A percentile compares a stretch with the other conserved stretches of the same genome.
Conservation (phyloP, 2,888 invertebrate species). For the Encarsia formosa region DNA sequence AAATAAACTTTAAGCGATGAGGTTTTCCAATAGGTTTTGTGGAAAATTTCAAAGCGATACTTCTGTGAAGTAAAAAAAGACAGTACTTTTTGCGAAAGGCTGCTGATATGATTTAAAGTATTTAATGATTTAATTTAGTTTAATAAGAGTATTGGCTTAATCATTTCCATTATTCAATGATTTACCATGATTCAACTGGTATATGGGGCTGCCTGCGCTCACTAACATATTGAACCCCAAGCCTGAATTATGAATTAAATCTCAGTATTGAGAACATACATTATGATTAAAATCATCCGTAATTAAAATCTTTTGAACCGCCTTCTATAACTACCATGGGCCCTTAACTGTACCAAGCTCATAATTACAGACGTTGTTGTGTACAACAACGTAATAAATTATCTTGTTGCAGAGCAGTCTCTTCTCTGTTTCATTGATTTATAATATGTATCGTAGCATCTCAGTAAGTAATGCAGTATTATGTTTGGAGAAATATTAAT, state of each 20-base stretch:
- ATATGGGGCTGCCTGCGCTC: too few relatives aligned
- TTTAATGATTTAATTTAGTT: too few relatives aligned
- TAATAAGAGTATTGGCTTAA: too few relatives aligned
- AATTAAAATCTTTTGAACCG: conserved; percentile 13
- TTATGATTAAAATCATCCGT: conserved; percentile 3
- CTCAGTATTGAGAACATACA: not conserved
- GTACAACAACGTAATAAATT: conserved; percentile 20
- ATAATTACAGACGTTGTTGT: conserved; percentile 18
- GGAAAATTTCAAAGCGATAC: too few relatives aligned
- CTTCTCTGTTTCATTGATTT: conserved; percentile 17
- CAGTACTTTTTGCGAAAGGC: too few relatives aligned
- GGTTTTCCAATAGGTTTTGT: too few relatives aligned
- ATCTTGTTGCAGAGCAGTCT: conserved; percentile 16
- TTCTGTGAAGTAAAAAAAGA: too few relatives aligned
- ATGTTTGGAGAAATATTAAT: not conserved
- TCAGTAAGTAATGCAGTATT: not conserved
- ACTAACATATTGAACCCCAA: too few relatives aligned
- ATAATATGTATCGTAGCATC: conserved; percentile 18
- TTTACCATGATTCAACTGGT: too few relatives aligned
- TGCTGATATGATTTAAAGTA: too few relatives aligned
- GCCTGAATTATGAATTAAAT: not conserved
- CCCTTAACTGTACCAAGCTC: conserved; percentile 15
- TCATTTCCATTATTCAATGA: too few relatives aligned
- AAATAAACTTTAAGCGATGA: too few relatives aligned
- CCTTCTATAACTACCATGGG: conserved; percentile 5